Evolutionary conservation across 1,140 invertebrate genomes (phyloP).

Genomic region (Drosophila nannoptera): DNA sequence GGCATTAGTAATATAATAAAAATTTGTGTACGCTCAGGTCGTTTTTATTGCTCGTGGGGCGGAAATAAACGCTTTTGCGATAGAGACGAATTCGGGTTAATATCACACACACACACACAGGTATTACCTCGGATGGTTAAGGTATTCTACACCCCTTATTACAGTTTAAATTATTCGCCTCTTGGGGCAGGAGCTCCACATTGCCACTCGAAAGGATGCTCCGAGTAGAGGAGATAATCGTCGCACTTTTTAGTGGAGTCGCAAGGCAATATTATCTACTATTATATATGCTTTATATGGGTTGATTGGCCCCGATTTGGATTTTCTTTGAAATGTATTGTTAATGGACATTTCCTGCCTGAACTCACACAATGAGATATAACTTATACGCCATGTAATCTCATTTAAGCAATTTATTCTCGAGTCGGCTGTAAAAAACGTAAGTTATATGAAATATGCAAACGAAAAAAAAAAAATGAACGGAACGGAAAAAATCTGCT

Average conservation of each 20-base stretch:
- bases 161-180: not conserved
- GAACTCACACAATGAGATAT: conserved; percentile 65
- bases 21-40: conserved; percentile 57
- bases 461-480: conserved; percentile 22
- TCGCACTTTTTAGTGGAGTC: no score
- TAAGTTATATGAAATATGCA: conserved; percentile 72
- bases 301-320: no score
- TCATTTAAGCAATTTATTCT: conserved; percentile 73
- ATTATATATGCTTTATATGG: no score
- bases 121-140: not conserved
- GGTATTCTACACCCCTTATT: conserved; percentile 22
- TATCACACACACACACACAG: not conserved
- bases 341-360: conserved; percentile 38
- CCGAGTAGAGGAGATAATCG: no score
- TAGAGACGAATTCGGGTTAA: not conserved
- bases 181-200: no score
- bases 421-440: conserved; percentile 46
- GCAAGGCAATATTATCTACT: no score
- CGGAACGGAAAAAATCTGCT: conserved; percentile 37
- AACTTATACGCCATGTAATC: conserved; percentile 69
- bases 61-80: not conserved
- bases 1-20: conserved; percentile 43
- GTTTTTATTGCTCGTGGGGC: conserved; percentile 17
- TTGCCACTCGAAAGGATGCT: no score
- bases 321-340: not conserved